Evolutionary conservation across 2,888 invertebrate species (phyloP), one percentile per base, ranked within the genome.

Genomic region (Antitype chi): DNA sequence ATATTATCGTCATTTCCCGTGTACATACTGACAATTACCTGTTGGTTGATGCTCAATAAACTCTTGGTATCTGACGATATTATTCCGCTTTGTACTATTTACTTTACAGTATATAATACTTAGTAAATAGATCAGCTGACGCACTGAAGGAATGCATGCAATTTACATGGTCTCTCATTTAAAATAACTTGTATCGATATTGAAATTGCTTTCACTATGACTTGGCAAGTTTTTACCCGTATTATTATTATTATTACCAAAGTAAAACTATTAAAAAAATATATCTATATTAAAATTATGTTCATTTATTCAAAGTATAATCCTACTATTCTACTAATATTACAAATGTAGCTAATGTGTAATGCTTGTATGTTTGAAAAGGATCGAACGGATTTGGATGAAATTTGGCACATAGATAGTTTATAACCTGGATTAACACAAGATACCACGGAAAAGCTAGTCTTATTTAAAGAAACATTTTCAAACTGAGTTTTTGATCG

Each of bases 1-100:
- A n/a, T n/a, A 25, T 75, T 75, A 76, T 71, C 7, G 73, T 49
- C 17, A 76, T 81, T 81, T 82, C 77, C 87, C 83, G 80, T 69
- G 67, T 77, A 82, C 78, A 77, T 53, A 87, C 70, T 38, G 70
- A 49, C 47, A 63, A 74, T 75, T 76, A 75, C 47, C 70, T 66
- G 82, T 80, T 76, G 67, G 57, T 57, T 72, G 67, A 76, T 73
- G 70, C 66, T 77, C 76, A 47, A 78, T 78, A 74, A 76, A 69
- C 67, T 76, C 74, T 57, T 71, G 47, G 57, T 86, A 76, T 75
- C 72, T 62, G 59, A 43, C 28, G 49, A 17, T 66, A 43, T 74
- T 81, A 53, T 76, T 73, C 52, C 70, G 59, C 62, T 47, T 76
- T 64, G 52, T 73, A 76, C 15, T 52, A 67, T 77, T 81, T 66